These are phyloP conservation scores for Squalus acanthias DNA, from an alignment of 2,797 vertebrate genomes.

Conservation along the genomic window DNA sequence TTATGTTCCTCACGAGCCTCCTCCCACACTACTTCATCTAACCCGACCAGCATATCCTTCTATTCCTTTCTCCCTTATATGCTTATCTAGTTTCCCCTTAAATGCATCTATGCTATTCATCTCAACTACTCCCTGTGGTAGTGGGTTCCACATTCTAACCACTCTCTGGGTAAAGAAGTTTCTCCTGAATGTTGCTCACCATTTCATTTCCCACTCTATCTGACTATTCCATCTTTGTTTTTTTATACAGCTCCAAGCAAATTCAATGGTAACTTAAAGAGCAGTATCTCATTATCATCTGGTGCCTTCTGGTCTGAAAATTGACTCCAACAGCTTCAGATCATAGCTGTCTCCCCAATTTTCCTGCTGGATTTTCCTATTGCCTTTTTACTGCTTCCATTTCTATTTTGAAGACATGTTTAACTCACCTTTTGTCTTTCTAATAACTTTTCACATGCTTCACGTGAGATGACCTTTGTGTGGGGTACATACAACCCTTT, in stretches of 20 bases:
- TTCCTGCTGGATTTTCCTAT: not conserved
- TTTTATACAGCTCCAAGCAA: no score
- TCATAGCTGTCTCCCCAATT: not conserved
- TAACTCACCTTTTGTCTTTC: not conserved
- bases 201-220: not conserved
- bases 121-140: no score
- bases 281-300: not conserved
- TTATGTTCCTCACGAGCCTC: no score
- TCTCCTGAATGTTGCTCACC: not conserved
- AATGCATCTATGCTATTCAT: no score
- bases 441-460: not conserved
- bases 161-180: not conserved
- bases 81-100: no score
- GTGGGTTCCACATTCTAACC: not conserved
- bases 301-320: not conserved
- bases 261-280: not conserved
- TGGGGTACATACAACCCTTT: no score
- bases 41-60: no score
- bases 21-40: no score
- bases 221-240: not conserved
- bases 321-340: not conserved
- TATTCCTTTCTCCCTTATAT: no score
- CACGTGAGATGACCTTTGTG: not conserved
- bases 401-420: no score
- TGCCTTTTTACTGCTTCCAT: not conserved